These are phyloP conservation scores for Laupala kohalensis DNA, from an alignment of 1,140 invertebrate genomes.

Conservation along the genomic window DNA sequence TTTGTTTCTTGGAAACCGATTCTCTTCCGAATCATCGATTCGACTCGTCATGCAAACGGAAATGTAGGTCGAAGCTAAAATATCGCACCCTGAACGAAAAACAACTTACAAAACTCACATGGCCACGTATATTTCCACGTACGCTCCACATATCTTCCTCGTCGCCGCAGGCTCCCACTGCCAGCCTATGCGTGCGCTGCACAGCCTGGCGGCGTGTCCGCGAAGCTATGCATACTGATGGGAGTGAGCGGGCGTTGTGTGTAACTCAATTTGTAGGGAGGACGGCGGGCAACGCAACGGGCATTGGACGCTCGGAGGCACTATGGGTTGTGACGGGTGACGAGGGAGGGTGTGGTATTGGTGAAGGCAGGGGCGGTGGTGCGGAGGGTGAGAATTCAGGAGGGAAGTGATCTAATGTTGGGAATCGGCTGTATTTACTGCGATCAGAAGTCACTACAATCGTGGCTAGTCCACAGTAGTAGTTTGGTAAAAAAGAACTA, in stretches of 20 bases:
- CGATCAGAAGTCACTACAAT: too few relatives aligned
- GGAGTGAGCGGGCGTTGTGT: neutral
- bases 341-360: neutral
- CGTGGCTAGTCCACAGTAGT: too few relatives aligned
- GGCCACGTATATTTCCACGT: neutral
- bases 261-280: neutral
- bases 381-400: too few relatives aligned
- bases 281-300: too few relatives aligned
- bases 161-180: neutral
- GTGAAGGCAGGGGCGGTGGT: neutral
- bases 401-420: too few relatives aligned
- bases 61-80: neutral
- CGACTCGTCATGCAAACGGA: too few relatives aligned
- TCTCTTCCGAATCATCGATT: too few relatives aligned
- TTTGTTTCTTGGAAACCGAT: too few relatives aligned
- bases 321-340: neutral
- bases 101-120: neutral
- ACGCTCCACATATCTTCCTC: neutral
- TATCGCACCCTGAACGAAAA: neutral
- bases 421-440: too few relatives aligned
- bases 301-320: too few relatives aligned
- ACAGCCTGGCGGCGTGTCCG: neutral
- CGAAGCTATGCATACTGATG: neutral
- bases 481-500: too few relatives aligned
- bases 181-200: neutral